Evolutionary conservation across 2,888 invertebrate species (phyloP), one percentile per base, ranked within the genome.

Genomic region (Trachelus tabidus): DNA sequence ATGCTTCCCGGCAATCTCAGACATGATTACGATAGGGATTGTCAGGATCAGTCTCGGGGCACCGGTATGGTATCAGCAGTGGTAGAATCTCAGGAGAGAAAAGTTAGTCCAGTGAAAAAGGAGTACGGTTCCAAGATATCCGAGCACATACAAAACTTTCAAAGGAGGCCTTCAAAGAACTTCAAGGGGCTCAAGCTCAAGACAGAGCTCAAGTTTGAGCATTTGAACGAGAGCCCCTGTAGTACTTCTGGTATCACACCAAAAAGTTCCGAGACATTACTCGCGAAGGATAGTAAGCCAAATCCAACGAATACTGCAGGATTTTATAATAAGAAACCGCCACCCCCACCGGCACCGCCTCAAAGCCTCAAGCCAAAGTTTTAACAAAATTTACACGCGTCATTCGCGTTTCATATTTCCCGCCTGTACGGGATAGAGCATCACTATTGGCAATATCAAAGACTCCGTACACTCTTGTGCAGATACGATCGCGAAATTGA

Each of bases 321-420:
- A 3, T 89, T 88, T 84, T 90, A 90, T 75, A 83, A 89, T 73
- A 91, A 91, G 84, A 91, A 91, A 77, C 90, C 91, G 37, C 91
- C 91, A 12, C 91, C 91, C 11, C 91, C 91, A 31, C 91, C 91
- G 73, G 87, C 88, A 34, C 89, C 89, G 12, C 82, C 87, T 40
- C 89, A 88, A 84, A 85, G 80, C 78, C 84, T 85, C 68, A 90
- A 89, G 76, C 90, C 90, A 83, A 90, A 90, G 83, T 85, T 86
- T 77, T 87, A 82, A 81, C 23, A 76, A 56, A 34, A 12, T 69
- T 71, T 35, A 71, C 33, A 33, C 31, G 23, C 56, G 56, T 56
- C 56, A 23, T 23, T 56, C 56, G 23, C 23, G 9, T 40, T 40
- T 40, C 6, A 15, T 40, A 56, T 23, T 56, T 56, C 56, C 56